Percentiles rank a stretch among this genome's conserved stretches.
phyloP scores from a whole-genome alignment of 92 coral and sea anemone species.

The Epizoanthus fatuus region DNA sequence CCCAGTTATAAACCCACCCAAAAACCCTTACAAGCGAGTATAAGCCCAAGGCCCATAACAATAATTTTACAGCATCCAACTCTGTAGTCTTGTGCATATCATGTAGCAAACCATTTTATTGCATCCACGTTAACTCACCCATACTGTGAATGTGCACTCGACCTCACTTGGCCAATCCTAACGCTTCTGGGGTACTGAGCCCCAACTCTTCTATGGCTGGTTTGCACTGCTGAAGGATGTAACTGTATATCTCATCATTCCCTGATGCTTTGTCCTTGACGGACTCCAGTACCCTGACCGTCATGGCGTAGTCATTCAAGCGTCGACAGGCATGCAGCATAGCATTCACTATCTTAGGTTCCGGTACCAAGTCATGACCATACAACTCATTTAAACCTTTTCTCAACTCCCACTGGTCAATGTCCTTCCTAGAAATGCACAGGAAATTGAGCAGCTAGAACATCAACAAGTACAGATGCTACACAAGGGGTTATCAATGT shows the following conservation, averaged over 20 bases:
- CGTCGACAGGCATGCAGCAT: slow-evolving; percentile 97
- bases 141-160: no score
- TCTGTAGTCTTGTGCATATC: no score
- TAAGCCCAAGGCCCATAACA: no score
- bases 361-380: slow-evolving; percentile 97
- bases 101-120: no score
- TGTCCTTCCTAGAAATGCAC: slow-evolving; percentile 68
- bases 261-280: slow-evolving; percentile 88
- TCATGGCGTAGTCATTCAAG: slow-evolving; percentile 84
- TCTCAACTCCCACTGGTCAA: slow-evolving; percentile 96
- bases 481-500: no score
- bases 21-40: no score
- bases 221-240: slow-evolving; percentile 85
- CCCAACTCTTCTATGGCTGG: slow-evolving; percentile 95
- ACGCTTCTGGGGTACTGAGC: slow-evolving; percentile 88
- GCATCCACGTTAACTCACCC: no score
- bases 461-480: no score
- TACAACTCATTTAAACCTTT: slow-evolving; percentile 93
- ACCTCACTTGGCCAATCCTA: slow-evolving; percentile 74
- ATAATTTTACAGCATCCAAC: no score
- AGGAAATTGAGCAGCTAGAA: background rate
- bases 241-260: slow-evolving; percentile 84
- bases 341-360: slow-evolving; percentile 96
- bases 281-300: slow-evolving; percentile 86
- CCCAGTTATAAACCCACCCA: no score